A percentile compares a stretch with the other conserved stretches of the same genome.
phyloP scores from a whole-genome alignment of 2,113 vertebrate species.

The Python bivittatus region DNA sequence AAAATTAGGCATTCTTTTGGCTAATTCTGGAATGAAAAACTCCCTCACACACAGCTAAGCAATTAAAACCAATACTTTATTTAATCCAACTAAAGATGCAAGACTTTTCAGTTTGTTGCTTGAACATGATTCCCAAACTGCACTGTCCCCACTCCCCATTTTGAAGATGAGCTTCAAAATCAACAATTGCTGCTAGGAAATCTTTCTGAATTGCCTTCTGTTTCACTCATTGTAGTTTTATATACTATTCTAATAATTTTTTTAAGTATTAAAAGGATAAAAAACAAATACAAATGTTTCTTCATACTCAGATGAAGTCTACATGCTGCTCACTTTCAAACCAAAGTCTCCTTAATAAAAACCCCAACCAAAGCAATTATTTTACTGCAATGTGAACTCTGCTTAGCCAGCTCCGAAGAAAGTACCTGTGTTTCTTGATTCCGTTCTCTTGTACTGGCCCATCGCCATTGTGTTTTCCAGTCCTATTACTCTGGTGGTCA shows the following conservation, averaged over 20 bases:
- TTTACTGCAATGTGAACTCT: not conserved
- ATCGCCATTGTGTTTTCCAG: slow-evolving; percentile 77
- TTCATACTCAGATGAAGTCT: not conserved
- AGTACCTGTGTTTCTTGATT: slow-evolving; percentile 89
- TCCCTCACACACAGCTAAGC: not conserved
- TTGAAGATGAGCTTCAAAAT: not conserved
- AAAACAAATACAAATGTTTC: not conserved
- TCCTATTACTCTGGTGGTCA: slow-evolving; percentile 61
- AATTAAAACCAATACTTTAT: not conserved
- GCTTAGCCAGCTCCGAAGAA: fast-evolving
- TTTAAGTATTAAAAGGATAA: not conserved
- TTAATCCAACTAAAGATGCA: not conserved
- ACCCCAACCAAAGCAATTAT: not conserved
- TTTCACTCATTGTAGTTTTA: not conserved
- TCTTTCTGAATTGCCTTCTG: not conserved
- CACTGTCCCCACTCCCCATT: not conserved
- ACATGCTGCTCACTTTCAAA: not conserved
- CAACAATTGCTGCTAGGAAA: not conserved
- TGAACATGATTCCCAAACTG: not conserved
- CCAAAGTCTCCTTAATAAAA: not conserved
- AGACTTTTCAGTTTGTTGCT: not conserved
- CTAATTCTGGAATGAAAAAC: not conserved
- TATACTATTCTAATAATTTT: too few relatives aligned
- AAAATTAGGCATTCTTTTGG: not conserved
- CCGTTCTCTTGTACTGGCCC: slow-evolving; percentile 87